Base-by-base conservation (phyloP, 2,113 vertebrate genomes). In the Caretta caretta region DNA sequence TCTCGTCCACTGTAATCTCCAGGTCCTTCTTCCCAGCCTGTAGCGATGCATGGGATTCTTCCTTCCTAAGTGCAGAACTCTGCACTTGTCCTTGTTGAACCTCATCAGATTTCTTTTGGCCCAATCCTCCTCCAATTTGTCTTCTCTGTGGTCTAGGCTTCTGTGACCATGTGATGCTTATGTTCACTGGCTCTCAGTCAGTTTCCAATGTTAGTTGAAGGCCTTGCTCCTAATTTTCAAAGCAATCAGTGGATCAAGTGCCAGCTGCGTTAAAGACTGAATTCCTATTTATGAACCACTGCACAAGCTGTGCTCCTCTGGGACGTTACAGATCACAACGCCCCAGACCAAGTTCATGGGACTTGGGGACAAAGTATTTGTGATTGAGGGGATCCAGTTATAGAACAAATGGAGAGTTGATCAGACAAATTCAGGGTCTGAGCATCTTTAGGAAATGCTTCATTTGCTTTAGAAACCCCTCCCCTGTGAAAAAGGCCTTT, bases 271-370 rank as follows among this genome's bases (percentile, higher is more conserved):
- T 53, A 84, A 95, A 4, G 59, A 94, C 78, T 16, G 42, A 46
- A 6, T 90, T 94, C 92, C 85, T 50, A 24, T 65, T 19, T 16
- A 8, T 59, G 50, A 69, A 19, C 2, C 1, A 16, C 0, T 0
- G 78, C 84, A 48, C n/a, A 76, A 93, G 17, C 24, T 90, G 48
- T 86, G 13, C 19, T n/a, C 92, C 94, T 27, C 29, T 4, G 12
- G 7, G 62, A 72, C 20, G 20, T 4, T 80, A 87, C 84, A 84
- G 22, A 59, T 92, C 57, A 53, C 10, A 59, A 88, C 93, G 59
- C 50, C 9, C 10, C 27, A 53, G 80, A 82, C 8, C 76, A 80
- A 88, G 42, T 54, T 38, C 19, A 49, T 86, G 35, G 29, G 29
- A 65, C 31, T n/a, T 79, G 81, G 10, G 49, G 69, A 62, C 22